Base-by-base conservation (phyloP, 1,140 invertebrate species). In the Ostrea denselamellosa region DNA sequence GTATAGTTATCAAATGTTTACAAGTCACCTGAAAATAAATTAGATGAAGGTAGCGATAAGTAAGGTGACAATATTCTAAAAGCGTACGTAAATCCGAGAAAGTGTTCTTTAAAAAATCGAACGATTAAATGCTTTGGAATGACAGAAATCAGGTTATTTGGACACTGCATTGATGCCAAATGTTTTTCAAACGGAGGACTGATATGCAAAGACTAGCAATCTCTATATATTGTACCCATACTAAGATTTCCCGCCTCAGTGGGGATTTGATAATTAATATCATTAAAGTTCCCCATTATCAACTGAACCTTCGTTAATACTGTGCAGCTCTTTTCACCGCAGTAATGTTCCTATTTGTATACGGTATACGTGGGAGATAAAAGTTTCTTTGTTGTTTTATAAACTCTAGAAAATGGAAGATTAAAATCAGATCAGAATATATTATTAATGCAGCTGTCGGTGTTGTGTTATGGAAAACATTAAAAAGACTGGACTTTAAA, bases 11-110 rank as follows among this genome's bases (percentile, higher is more conserved):
- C 68, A 77, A 77, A 77, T 77, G 68, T 77, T 77, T 77, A 77
- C 68, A 77, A 77, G 68, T 77, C 68, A 77, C 68, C 68, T 77
- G 68, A 77, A 77, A 77, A 77, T 77, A 77, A 77, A 77, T 77
- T 77, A 77, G 14, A 14, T 28, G 68, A 77, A 25, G 28, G 25
- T 77, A 14, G 68, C 68, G 68, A 77, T 77, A 77, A 77, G 28
- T 77, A 77, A 68, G 65, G 19, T 4, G 22, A 77, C 68, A 25
- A 34, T 77, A 77, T 77, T 77, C 8, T 0, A 77, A 12, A 44
- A 10, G 22, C 25, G 68, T 25, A 28, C 28, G 28, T 25, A 12
- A 77, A 34, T 25, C 28, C 28, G 28, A 28, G 14, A 77, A 77
- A 25, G 68, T 77, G 25, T 62, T 62, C 58, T n/a, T n/a, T n/a